Evolutionary conservation across 2,113 vertebrate species (phyloP).

Genomic region (Hippocampus abdominalis): DNA sequence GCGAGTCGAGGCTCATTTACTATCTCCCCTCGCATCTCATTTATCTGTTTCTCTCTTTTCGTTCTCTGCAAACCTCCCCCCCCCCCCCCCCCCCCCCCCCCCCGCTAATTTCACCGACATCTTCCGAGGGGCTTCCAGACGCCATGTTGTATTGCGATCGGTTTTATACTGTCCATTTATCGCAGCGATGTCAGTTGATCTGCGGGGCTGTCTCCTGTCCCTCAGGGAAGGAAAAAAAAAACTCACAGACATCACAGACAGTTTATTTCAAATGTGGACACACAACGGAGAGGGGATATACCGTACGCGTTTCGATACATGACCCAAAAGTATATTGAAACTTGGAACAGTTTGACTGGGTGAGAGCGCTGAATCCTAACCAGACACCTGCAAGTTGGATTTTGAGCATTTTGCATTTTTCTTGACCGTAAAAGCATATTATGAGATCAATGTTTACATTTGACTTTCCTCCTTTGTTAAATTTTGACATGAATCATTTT

Average conservation of each 20-base stretch:
- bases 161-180: neutral
- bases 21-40: neutral
- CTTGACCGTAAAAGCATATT: no score
- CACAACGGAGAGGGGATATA: neutral
- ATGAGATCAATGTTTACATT: no score
- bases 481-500: no score
- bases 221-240: neutral
- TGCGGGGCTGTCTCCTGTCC: neutral
- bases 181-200: neutral
- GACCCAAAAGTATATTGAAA: no score
- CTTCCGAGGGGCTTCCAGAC: neutral
- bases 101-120: neutral
- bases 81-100: no score
- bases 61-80: neutral
- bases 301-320: neutral
- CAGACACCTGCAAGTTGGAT: no score
- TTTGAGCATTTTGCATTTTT: no score
- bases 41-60: neutral
- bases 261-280: neutral
- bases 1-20: conserved; percentile 26
- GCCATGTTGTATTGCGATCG: neutral
- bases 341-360: no score
- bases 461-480: no score
- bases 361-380: no score
- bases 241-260: neutral